phyloP scores from a whole-genome alignment of 2,888 invertebrate species.

The Diaprepes abbreviatus region DNA sequence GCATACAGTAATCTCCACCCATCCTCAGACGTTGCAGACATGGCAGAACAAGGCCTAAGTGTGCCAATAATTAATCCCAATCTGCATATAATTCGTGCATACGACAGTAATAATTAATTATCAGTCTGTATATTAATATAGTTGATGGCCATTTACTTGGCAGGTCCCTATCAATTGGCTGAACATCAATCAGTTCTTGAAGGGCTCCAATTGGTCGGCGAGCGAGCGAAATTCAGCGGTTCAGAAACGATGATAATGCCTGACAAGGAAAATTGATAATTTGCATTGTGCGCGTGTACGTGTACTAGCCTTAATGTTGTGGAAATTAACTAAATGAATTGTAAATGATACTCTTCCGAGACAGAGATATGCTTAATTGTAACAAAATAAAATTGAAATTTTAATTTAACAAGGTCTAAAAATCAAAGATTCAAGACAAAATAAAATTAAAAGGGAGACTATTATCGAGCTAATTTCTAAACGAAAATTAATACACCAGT shows the following conservation, averaged over 20 bases:
- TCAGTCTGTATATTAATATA: constrained; percentile 53
- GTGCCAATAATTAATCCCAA: constrained; percentile 34
- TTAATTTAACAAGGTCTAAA: too few species aligned
- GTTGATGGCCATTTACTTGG: constrained; percentile 53
- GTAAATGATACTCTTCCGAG: too few species aligned
- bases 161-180: constrained; percentile 55
- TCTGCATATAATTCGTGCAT: constrained; percentile 49
- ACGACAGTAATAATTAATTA: constrained; percentile 54
- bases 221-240: constrained; percentile 46
- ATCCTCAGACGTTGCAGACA: constrained; percentile 10
- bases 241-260: constrained; percentile 52
- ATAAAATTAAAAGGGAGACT: too few species aligned
- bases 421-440: too few species aligned
- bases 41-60: constrained; percentile 7
- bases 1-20: constrained; percentile 11
- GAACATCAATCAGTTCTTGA: constrained; percentile 56
- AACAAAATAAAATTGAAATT: too few species aligned
- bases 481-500: too few species aligned
- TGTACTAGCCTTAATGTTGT: background rate
- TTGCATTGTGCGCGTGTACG: constrained; percentile 31
- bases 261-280: constrained; percentile 50
- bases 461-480: too few species aligned
- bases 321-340: constrained; percentile 13
- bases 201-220: background rate
- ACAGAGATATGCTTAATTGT: too few species aligned